Base-by-base conservation (phyloP, 2,888 invertebrate species). In the Hemaris fuciformis region DNA sequence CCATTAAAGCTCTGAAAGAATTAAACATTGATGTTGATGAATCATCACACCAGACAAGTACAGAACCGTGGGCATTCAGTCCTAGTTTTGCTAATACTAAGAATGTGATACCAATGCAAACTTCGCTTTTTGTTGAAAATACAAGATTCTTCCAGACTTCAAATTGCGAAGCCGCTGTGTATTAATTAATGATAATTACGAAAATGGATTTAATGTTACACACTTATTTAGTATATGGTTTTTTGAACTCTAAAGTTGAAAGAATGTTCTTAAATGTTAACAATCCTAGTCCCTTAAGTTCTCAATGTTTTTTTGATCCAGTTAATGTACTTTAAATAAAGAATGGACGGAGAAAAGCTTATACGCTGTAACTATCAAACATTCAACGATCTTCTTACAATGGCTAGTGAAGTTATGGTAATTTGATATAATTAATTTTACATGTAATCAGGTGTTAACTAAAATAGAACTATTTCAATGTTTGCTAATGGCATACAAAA, bases 1-100 rank as follows among this genome's bases (percentile, higher is more conserved):
- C 95, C 1, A 87, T 91, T 43, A 81, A 86, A 62, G 94, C 94
- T 3, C 83, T 95, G 0, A 85, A 87, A 66, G 68, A 74, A 1
- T 75, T 92, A 0, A 78, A 89, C 5, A 67, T 78, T 6, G 83
- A 84, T 22, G 65, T 71, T 18, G 63, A 68, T 2, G 80, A 85
- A 64, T 73, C 80, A 22, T 68, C 74, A 5, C 65, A 64, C n/a
- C 63, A 69, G 3, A 68, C 71, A 22, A 67, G 78, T 42, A 61
- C 66, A 18, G 76, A 81, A 25, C 63, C 64, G 4, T 89, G 85
- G 85, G 65, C 64, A 18, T 79, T 78, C 38, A 70, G 72, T 56
- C 73, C 71, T 48, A 66, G 75, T 38, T 74, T 74, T 59, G 79
- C 77, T 45, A 72, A 76, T 34, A 75, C 76, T 63, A 78, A 81